Percentiles rank a stretch among this genome's conserved stretches.
phyloP scores from a whole-genome alignment of 2,888 invertebrate genomes.

The Tipula helvola region DNA sequence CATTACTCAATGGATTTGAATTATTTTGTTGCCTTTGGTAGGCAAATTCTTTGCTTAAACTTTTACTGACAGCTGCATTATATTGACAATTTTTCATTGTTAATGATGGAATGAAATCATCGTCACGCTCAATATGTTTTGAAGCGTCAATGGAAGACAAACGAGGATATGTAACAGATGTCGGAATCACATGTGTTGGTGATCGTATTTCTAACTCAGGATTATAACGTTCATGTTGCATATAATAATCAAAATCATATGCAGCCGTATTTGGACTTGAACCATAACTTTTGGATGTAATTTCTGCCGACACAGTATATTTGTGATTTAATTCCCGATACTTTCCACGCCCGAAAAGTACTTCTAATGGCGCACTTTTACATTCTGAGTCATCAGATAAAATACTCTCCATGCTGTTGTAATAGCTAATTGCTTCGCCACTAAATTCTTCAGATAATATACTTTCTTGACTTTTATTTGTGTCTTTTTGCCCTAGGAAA shows the following conservation, averaged over 20 bases:
- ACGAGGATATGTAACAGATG: slow-evolving; percentile 14
- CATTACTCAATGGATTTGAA: slow-evolving; percentile 20
- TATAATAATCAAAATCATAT: slow-evolving; percentile 41
- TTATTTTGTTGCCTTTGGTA: slow-evolving; percentile 26
- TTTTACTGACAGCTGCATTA: slow-evolving; percentile 31
- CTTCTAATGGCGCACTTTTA: slow-evolving; percentile 65
- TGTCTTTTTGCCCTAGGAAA: slow-evolving; percentile 49
- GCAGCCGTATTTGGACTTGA: slow-evolving; percentile 47
- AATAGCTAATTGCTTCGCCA: slow-evolving; percentile 46
- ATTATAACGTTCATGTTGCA: slow-evolving; percentile 24
- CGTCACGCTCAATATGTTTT: slow-evolving; percentile 4
- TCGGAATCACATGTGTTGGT: neutral
- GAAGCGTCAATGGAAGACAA: slow-evolving; percentile 13
- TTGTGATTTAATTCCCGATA: slow-evolving; percentile 23
- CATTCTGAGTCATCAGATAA: slow-evolving; percentile 70
- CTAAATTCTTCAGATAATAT: slow-evolving; percentile 60
- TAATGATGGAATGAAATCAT: slow-evolving; percentile 32
- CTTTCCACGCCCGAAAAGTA: slow-evolving; percentile 46
- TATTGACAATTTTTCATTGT: slow-evolving; percentile 33
- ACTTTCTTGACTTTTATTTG: slow-evolving; percentile 57
- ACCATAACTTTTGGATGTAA: slow-evolving; percentile 48
- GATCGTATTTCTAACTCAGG: neutral
- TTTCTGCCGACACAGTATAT: slow-evolving; percentile 35
- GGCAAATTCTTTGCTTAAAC: slow-evolving; percentile 34
- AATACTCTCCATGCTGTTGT: slow-evolving; percentile 68